Evolutionary conservation across 2,113 vertebrate species (phyloP).

Genomic region (Myotis lucifugus): DNA sequence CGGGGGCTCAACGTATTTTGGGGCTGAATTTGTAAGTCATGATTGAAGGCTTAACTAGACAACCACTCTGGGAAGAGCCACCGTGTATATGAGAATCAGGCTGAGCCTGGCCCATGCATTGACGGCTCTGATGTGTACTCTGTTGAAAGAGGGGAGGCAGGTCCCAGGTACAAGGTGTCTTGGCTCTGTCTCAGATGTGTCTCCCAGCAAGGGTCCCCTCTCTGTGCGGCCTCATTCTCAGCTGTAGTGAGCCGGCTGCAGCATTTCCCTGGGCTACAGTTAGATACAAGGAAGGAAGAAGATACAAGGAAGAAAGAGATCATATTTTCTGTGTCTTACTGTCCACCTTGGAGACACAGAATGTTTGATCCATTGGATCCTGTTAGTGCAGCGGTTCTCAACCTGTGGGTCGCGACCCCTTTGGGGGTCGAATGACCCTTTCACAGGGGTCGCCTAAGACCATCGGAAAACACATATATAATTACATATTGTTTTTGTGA

Average conservation of each 20-base stretch:
- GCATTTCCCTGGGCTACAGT: background rate
- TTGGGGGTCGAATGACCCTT: too few relatives aligned
- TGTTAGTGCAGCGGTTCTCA: too few relatives aligned
- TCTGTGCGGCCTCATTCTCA: background rate
- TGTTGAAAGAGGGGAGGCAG: background rate
- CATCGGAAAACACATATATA: too few relatives aligned
- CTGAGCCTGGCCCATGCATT: background rate
- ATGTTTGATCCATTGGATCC: constrained; percentile 58
- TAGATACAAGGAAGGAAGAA: background rate
- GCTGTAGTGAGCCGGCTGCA: too few relatives aligned
- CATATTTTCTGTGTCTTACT: background rate
- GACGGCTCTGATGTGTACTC: too few relatives aligned
- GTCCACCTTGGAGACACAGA: constrained; percentile 61
- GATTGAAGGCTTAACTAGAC: background rate
- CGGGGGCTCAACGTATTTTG: background rate
- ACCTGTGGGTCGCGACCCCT: too few relatives aligned
- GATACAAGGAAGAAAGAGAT: background rate
- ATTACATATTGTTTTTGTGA: too few relatives aligned
- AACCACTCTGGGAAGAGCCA: background rate
- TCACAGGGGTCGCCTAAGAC: too few relatives aligned
- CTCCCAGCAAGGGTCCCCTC: background rate
- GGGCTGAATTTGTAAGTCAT: background rate
- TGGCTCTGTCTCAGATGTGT: background rate
- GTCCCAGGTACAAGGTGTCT: background rate
- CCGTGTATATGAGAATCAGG: background rate